Percentiles rank a stretch among this genome's conserved stretches.
Conservation (phyloP, 2,797 vertebrate species). For the Paguma larvata region DNA sequence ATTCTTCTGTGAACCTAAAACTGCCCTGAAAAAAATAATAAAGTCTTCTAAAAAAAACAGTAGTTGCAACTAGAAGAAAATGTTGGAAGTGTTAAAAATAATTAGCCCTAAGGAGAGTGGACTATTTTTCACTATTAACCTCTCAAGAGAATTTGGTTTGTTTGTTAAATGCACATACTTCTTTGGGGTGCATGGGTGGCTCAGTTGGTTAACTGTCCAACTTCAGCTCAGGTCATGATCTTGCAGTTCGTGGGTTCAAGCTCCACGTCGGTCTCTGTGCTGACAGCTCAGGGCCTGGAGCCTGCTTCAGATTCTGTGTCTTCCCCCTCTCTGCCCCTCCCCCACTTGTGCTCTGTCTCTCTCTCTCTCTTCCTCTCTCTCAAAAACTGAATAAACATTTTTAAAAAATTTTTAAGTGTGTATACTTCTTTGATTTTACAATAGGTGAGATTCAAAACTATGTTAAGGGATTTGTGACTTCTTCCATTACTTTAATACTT, state of each 20-base stretch:
- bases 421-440: neutral
- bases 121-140: neutral
- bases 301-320: no score
- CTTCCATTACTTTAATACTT: neutral
- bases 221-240: no score
- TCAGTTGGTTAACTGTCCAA: no score
- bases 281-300: no score
- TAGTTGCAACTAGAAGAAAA: neutral
- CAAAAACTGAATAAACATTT: no score
- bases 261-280: no score
- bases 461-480: neutral
- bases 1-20: no score
- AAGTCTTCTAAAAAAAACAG: neutral
- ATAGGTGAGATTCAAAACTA: neutral
- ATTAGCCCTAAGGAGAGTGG: neutral
- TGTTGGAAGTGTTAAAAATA: neutral
- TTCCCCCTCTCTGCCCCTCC: no score
- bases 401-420: neutral
- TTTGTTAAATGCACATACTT: neutral
- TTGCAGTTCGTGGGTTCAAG: no score
- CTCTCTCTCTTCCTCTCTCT: no score
- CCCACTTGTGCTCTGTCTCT: no score
- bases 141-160: neutral
- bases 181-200: neutral
- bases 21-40: no score